A percentile compares a stretch with the other conserved stretches of the same genome.
These are phyloP conservation scores for Eutolmus rufibarbis DNA, from an alignment of 2,888 invertebrate genomes.

Conservation along the genomic window DNA sequence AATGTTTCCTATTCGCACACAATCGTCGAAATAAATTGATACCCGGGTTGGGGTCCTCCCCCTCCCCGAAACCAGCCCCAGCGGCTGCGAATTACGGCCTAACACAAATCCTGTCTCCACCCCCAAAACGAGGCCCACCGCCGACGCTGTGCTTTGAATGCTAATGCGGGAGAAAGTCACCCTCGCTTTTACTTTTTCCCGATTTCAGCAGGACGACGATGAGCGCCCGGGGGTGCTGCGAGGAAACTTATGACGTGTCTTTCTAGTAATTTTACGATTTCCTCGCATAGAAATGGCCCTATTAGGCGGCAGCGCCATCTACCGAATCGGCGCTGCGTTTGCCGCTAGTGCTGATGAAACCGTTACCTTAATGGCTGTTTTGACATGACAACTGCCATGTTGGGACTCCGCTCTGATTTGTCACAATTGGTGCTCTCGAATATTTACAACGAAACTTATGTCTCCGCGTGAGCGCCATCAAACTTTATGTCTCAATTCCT, in stretches of 20 bases:
- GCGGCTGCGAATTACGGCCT: background rate
- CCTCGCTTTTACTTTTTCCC: constrained; percentile 28
- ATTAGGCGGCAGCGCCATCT: constrained; percentile 46
- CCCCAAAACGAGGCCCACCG: background rate
- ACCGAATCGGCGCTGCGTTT: background rate
- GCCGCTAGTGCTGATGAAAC: constrained; percentile 1
- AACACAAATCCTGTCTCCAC: constrained; percentile 4
- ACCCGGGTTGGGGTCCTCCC: background rate
- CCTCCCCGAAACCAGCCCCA: background rate
- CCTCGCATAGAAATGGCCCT: constrained; percentile 55
- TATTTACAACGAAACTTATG: constrained; percentile 31
- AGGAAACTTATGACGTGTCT: constrained; percentile 60
- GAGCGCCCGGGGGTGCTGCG: constrained; percentile 19
- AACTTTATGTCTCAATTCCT: background rate
- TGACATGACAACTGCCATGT: constrained; percentile 36
- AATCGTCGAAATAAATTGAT: constrained; percentile 19
- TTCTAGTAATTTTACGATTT: constrained; percentile 62
- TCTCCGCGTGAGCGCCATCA: background rate
- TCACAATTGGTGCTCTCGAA: constrained; percentile 17
- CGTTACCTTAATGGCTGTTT: constrained; percentile 4
- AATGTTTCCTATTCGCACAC: constrained; percentile 25
- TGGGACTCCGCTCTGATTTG: constrained; percentile 9
- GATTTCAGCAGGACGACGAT: constrained; percentile 21
- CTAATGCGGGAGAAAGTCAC: constrained; percentile 35
- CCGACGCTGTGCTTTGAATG: constrained; percentile 16